Evolutionary conservation across 2,797 vertebrate species (phyloP), one percentile per base, ranked within the genome.

Genomic region (Chrysolophus pictus): DNA sequence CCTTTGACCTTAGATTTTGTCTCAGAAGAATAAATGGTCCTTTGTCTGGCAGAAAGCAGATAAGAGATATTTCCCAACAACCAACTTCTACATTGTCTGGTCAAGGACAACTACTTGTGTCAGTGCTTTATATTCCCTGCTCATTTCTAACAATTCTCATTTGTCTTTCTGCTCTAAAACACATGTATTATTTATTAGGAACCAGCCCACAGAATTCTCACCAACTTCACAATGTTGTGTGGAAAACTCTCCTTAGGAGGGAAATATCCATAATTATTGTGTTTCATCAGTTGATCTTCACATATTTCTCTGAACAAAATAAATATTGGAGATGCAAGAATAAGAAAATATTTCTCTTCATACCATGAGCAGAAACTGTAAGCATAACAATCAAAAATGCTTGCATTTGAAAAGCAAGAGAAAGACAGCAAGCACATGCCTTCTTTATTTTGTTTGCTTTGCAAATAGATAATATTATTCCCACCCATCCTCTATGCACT

Each of bases 131-230:
- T 23, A 19, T 41, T 72, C 44, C 39, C 74, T 84, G 24, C 35
- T 80, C 55, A 12, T 22, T 55, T 64, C 80, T 60, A 78, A 23
- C 7, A 64, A 73, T 29, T 84, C 69, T 63, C 29, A 44, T 64
- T 59, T 72, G 60, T 64, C 64, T 73, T 26, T 26, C 16, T 84
- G 60, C 78, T 73, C 55, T 41, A n/a, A 78, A 42, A 31, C 7
- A 9, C 24, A 44, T 5, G 35, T 0, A 0, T 11, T 23, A 58
- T 39, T 64, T 60, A 81, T 55, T 39, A 33, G 3, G 14, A 84
- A 46, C 18, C 29, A 69, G 44, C 23, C n/a, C 44, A 31, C 12
- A 21, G 42, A 70, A 62, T 15, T 71, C 42, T 42, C 39, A 65
- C 12, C 7, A 11, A 8, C 59, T 58, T 63, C 49, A 23, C 19